Conservation (phyloP, 1,140 invertebrate species). For the Heliconius nattereri region DNA sequence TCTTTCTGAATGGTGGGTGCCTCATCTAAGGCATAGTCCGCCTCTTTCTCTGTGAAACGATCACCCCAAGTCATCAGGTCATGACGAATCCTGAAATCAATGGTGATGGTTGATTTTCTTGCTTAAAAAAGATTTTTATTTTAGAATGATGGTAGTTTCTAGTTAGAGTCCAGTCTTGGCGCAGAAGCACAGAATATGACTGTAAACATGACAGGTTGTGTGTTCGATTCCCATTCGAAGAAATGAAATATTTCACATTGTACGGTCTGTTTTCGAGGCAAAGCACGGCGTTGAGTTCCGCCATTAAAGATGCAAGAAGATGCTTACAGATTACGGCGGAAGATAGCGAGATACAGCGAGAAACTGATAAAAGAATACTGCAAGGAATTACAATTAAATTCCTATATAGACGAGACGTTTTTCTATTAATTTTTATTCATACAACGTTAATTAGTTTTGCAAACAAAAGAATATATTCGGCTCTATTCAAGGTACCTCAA, state of each 20-base stretch:
- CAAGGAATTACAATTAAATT: too few species aligned
- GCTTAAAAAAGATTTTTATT: neutral
- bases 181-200: too few species aligned
- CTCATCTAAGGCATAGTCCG: slow-evolving; percentile 83
- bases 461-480: neutral
- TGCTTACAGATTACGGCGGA: neutral
- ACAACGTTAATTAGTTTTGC: neutral
- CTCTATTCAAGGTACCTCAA: neutral
- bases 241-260: neutral
- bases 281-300: neutral
- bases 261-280: neutral
- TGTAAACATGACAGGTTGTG: too few species aligned
- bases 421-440: neutral
- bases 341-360: neutral
- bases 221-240: neutral
- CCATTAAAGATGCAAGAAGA: neutral
- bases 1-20: slow-evolving; percentile 81
- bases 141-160: too few species aligned
- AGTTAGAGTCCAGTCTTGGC: too few species aligned
- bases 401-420: neutral
- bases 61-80: slow-evolving; percentile 84
- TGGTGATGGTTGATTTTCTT: neutral
- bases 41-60: slow-evolving; percentile 82
- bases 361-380: neutral
- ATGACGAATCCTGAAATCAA: slow-evolving; percentile 80